These are phyloP conservation scores for Prinia subflava DNA, from an alignment of 2,113 vertebrate species.

Conservation along the genomic window DNA sequence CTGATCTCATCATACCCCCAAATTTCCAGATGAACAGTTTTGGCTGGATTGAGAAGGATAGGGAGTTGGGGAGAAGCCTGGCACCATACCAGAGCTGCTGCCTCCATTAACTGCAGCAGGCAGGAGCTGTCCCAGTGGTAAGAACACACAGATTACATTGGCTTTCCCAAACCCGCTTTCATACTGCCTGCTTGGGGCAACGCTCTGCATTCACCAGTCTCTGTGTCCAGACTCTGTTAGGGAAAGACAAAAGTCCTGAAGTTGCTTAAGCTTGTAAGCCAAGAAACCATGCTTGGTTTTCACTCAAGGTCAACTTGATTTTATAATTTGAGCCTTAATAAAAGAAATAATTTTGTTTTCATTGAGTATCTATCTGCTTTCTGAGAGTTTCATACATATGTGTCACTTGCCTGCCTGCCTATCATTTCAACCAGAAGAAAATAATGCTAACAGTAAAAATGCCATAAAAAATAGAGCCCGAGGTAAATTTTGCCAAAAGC, in stretches of 20 bases:
- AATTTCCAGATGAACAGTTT: conserved; percentile 3
- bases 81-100: background rate
- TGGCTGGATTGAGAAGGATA: background rate
- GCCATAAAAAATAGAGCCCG: background rate
- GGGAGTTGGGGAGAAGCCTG: background rate
- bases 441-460: background rate
- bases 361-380: background rate
- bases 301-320: background rate
- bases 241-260: background rate
- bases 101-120: background rate
- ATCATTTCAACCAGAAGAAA: background rate
- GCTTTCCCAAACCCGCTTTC: background rate
- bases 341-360: background rate
- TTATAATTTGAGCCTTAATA: background rate
- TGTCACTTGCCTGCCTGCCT: background rate
- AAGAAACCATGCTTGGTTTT: background rate
- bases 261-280: background rate
- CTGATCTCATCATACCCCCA: background rate
- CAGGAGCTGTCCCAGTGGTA: background rate
- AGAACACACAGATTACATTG: background rate
- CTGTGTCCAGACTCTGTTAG: background rate
- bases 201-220: background rate
- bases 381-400: background rate
- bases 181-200: background rate
- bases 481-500: conserved; percentile 20